phyloP scores from a whole-genome alignment of 2,888 invertebrate genomes.

The Ectemnius lituratus region DNA sequence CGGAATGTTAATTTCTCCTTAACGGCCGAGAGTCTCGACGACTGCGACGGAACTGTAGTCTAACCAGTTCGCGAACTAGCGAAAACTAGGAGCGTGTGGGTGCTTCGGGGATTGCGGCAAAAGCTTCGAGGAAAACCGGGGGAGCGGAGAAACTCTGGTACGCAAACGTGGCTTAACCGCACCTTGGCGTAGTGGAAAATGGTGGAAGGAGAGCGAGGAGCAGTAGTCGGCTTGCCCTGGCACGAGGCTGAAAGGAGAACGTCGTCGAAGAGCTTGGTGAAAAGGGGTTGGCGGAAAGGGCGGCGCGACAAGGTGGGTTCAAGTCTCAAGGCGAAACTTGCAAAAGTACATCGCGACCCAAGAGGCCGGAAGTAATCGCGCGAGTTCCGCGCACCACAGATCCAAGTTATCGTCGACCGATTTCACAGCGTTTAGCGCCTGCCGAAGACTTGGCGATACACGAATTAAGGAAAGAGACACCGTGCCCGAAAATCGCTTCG shows the following conservation, averaged over 20 bases:
- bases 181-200: conserved; percentile 42
- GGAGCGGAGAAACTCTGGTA: conserved; percentile 67
- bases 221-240: conserved; percentile 7
- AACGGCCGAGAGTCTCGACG: conserved; percentile 27
- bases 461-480: conserved; percentile 33
- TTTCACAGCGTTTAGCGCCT: conserved; percentile 70
- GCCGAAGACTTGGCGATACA: conserved; percentile 51
- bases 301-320: conserved; percentile 33
- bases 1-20: conserved; percentile 38
- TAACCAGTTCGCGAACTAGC: conserved; percentile 49
- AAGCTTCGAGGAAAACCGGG: conserved; percentile 55
- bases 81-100: conserved; percentile 43
- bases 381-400: conserved; percentile 64
- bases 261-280: conserved; percentile 7
- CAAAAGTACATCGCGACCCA: conserved; percentile 76
- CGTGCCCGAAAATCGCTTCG: background rate
- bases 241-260: background rate
- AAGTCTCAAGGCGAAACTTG: conserved; percentile 70
- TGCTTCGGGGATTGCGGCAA: conserved; percentile 51
- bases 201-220: conserved; percentile 20
- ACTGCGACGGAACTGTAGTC: conserved; percentile 35
- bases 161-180: conserved; percentile 73
- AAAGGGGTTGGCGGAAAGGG: conserved; percentile 22
- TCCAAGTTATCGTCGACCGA: conserved; percentile 62
- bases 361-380: conserved; percentile 76